Conservation (phyloP, 2,113 vertebrate genomes). For the Leptobrachium leishanense region DNA sequence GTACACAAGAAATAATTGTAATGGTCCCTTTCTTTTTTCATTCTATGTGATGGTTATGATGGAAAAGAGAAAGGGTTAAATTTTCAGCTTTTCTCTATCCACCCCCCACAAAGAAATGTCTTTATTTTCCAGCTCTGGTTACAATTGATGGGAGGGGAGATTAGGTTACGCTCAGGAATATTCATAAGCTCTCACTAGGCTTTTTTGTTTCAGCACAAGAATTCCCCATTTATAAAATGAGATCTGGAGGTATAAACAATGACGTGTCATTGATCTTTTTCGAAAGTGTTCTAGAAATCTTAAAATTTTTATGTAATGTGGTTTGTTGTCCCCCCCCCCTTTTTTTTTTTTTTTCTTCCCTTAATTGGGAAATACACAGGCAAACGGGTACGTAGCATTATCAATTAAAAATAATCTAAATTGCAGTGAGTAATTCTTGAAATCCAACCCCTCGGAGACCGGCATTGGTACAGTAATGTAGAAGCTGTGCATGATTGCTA, state of each 20-base stretch:
- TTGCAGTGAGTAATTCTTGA: neutral
- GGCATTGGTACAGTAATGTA: neutral
- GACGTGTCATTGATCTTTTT: constrained; percentile 33
- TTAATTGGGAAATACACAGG: neutral
- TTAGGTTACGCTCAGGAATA: constrained; percentile 22
- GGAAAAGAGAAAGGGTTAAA: constrained; percentile 18
- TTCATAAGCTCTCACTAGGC: constrained; percentile 34
- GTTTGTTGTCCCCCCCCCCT: neutral
- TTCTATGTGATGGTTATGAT: neutral
- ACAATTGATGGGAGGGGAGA: neutral
- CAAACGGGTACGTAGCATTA: neutral
- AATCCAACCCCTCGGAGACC: neutral
- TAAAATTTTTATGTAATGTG: too few relatives aligned
- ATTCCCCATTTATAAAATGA: constrained; percentile 12
- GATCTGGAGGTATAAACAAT: constrained; percentile 7
- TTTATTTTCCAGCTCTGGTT: constrained; percentile 27
- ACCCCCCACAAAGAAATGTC: constrained; percentile 4
- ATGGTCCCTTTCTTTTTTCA: constrained; percentile 28
- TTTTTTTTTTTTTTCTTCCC: neutral
- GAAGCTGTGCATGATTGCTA: neutral
- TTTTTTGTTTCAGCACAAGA: constrained; percentile 42
- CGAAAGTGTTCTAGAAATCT: constrained; percentile 12
- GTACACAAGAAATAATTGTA: constrained; percentile 46
- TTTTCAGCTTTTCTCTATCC: constrained; percentile 16
- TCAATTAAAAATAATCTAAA: neutral